Percentiles rank a stretch among this genome's conserved stretches.
Evolutionary conservation across 2,113 vertebrate species (phyloP).

Genomic region (Pluvialis apricaria): DNA sequence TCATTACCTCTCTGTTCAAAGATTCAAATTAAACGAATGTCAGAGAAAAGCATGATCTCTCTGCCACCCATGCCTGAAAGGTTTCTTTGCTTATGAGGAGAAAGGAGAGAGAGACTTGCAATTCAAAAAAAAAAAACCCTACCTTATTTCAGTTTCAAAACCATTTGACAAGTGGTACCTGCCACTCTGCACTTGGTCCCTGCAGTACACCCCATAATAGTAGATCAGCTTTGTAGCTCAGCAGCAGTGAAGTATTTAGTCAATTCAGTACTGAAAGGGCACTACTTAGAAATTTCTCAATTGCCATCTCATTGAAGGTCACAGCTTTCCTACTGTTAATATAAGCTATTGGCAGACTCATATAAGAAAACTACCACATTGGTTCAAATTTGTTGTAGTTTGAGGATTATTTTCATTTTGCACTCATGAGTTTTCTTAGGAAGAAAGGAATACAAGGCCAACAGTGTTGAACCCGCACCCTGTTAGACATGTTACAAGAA

Average conservation of each 20-base stretch:
- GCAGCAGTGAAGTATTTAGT: neutral
- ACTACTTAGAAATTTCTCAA: neutral
- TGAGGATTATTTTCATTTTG: neutral
- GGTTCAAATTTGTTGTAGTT: neutral
- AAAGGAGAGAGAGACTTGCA: neutral
- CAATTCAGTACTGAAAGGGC: neutral
- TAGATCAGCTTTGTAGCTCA: neutral
- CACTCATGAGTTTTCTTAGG: neutral
- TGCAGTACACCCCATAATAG: neutral
- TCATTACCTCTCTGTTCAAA: neutral
- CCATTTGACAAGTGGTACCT: neutral
- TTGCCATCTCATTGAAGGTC: neutral
- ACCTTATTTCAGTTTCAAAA: neutral
- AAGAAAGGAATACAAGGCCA: neutral
- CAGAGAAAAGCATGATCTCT: neutral
- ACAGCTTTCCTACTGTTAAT: neutral
- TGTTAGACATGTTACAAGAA: neutral
- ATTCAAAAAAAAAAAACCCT: neutral
- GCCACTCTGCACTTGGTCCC: neutral
- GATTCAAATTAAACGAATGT: neutral
- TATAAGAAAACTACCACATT: neutral
- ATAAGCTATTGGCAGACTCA: neutral
- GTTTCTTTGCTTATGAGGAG: neutral
- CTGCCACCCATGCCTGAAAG: neutral
- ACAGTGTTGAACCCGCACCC: fast-evolving